Conservation (phyloP, 2,113 vertebrate genomes). For the Cheirogaleus medius region DNA sequence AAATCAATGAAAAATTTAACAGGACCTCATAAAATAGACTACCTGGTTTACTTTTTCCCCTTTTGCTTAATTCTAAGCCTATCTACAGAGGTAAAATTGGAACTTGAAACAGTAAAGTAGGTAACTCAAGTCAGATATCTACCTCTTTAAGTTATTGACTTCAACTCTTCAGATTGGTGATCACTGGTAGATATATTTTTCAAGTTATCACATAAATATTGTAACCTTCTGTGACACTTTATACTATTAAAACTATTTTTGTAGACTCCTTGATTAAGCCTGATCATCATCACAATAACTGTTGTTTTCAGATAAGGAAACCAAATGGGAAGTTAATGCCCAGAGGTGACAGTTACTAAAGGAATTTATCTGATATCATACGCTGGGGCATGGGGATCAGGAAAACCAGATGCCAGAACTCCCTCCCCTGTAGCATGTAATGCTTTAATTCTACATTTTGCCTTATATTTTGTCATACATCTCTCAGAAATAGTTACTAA, state of each 20-base stretch:
- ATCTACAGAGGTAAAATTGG: background rate
- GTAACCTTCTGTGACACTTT: background rate
- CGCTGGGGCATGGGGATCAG: background rate
- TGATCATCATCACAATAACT: background rate
- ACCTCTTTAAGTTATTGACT: background rate
- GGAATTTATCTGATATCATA: background rate
- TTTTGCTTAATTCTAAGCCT: conserved; percentile 45
- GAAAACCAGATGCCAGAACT: background rate
- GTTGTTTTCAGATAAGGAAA: conserved; percentile 30
- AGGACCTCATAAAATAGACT: conserved; percentile 23
- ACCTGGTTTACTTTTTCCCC: conserved; percentile 4
- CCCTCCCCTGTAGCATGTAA: background rate
- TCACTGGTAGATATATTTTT: background rate
- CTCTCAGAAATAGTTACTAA: background rate
- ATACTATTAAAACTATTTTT: conserved; percentile 11
- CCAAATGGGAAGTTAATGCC: background rate
- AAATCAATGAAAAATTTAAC: conserved; percentile 39
- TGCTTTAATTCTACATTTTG: background rate
- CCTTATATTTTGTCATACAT: background rate
- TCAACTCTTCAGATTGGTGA: background rate
- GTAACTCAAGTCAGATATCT: background rate
- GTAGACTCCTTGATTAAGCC: background rate
- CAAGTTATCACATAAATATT: conserved; percentile 12
- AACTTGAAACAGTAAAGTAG: background rate
- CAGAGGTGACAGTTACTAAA: background rate